Percentiles rank a stretch among this genome's conserved stretches.
phyloP scores from a whole-genome alignment of 1,140 invertebrate genomes.

The Himalopsyche phryganea region DNA sequence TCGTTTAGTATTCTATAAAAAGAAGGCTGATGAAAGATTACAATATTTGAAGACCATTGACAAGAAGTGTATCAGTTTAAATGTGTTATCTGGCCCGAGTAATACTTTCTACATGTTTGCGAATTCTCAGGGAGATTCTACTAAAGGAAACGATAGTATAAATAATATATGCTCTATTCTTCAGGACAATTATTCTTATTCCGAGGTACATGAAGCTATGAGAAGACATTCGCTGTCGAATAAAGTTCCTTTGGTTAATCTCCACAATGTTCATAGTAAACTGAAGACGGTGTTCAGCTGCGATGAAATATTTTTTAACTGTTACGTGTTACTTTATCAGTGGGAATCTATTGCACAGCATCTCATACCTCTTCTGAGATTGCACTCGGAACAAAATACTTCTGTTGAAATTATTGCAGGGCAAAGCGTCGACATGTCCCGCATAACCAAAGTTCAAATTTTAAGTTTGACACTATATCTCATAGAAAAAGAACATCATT shows the following conservation, averaged over 20 bases:
- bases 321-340: slow-evolving; percentile 55
- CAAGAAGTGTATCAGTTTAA: slow-evolving; percentile 48
- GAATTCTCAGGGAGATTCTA: slow-evolving; percentile 40
- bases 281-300: slow-evolving; percentile 46
- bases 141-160: slow-evolving; percentile 37
- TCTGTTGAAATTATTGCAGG: slow-evolving; percentile 14
- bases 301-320: slow-evolving; percentile 53
- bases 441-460: slow-evolving; percentile 42
- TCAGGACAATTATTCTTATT: slow-evolving; percentile 23
- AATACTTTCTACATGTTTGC: slow-evolving; percentile 43
- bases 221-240: slow-evolving; percentile 54
- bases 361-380: slow-evolving; percentile 2
- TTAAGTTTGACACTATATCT: slow-evolving; percentile 52
- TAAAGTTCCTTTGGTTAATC: slow-evolving; percentile 48
- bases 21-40: slow-evolving; percentile 46
- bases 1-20: slow-evolving; percentile 49
- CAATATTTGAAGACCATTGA: slow-evolving; percentile 46
- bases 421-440: slow-evolving; percentile 35
- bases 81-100: slow-evolving; percentile 44
- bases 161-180: slow-evolving; percentile 36
- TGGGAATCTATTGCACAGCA: slow-evolving; percentile 48
- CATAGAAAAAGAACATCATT: slow-evolving; percentile 54
- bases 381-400: neutral
- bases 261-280: slow-evolving; percentile 48
- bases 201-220: slow-evolving; percentile 41